Evolutionary conservation across 2,113 vertebrate species (phyloP).

Genomic region (cat (Felis catus)): F.catus_Fca126_mat1.0 CM031412.1:147520501-147521000

Average conservation of each 20-base stretch:
- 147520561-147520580: background rate
- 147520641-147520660: background rate
- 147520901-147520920: background rate
- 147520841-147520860: background rate
- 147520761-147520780: background rate
- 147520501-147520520: background rate
- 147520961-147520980: background rate
- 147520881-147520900: background rate
- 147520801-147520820: background rate
- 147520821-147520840: background rate
- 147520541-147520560: background rate
- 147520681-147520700: background rate
- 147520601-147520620: background rate
- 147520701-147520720: background rate
- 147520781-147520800: background rate
- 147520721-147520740: background rate
- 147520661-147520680: background rate
- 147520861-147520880: background rate
- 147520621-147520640: background rate
- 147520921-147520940: background rate
- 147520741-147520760: background rate
- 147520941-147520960: background rate
- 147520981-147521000: background rate
- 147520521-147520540: background rate
- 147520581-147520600: background rate